Evolutionary conservation across 2,113 vertebrate genomes (phyloP).

Genomic region (Rafetus swinhoei): DNA sequence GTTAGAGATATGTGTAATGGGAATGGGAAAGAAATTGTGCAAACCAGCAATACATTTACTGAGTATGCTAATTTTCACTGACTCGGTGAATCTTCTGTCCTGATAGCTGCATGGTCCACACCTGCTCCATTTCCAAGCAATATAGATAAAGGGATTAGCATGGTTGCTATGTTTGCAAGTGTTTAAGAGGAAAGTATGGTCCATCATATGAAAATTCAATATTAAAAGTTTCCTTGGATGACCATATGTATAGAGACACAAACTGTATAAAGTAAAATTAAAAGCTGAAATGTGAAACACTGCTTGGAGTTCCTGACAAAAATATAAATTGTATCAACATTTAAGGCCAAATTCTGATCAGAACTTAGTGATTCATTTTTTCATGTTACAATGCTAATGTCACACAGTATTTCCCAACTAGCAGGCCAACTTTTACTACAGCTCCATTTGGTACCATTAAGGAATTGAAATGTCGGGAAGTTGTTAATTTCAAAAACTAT

Average conservation of each 20-base stretch:
- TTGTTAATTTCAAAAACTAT: constrained; percentile 31
- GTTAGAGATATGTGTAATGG: not conserved
- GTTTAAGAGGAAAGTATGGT: not conserved
- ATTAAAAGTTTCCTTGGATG: not conserved
- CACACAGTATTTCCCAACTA: constrained; percentile 39
- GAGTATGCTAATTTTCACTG: not conserved
- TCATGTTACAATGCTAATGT: not conserved
- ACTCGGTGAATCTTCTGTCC: not conserved
- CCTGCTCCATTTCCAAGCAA: not conserved
- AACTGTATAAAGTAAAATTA: not conserved
- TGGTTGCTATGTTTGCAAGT: not conserved
- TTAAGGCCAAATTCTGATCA: constrained; percentile 22
- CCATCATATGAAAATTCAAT: not conserved
- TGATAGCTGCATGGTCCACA: not conserved
- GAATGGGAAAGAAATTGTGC: not conserved
- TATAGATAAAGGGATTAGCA: not conserved
- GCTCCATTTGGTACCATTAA: constrained; percentile 50
- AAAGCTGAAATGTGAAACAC: not conserved
- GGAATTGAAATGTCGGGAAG: constrained; percentile 28
- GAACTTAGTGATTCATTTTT: constrained; percentile 45
- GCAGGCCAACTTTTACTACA: constrained; percentile 35
- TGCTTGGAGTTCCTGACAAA: not conserved
- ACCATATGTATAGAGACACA: not conserved
- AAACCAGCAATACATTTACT: not conserved
- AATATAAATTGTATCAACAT: not conserved